These are phyloP conservation scores for Anas flavirostris DNA, from an alignment of 2,797 vertebrate genomes.

Conservation along the genomic window DNA sequence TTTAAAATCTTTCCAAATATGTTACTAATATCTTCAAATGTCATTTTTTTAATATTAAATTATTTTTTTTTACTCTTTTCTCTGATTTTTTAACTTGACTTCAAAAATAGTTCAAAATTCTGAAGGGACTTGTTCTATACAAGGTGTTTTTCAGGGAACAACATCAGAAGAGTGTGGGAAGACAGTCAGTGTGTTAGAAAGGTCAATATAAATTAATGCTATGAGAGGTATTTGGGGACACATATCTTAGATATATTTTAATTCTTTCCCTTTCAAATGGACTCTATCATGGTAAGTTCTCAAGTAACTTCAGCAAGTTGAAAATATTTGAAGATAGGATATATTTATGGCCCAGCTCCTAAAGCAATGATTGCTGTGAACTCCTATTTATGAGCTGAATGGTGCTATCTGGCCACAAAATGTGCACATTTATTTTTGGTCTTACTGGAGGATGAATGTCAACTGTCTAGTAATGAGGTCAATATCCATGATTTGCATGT, in stretches of 20 bases:
- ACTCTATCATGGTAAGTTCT: slow-evolving; percentile 13
- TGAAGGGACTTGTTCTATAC: not conserved
- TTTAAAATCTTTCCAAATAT: not conserved
- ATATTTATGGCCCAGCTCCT: slow-evolving; percentile 14
- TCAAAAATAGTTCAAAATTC: not conserved
- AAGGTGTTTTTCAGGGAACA: slow-evolving; percentile 3
- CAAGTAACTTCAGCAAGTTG: slow-evolving; percentile 11
- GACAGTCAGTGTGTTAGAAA: not conserved
- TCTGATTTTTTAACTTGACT: not conserved
- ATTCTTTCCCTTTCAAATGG: slow-evolving; percentile 49
- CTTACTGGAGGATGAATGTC: not conserved
- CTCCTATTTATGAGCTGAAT: slow-evolving; percentile 28
- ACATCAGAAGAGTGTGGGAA: not conserved
- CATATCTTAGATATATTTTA: slow-evolving; percentile 39
- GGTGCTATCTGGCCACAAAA: slow-evolving; percentile 1
- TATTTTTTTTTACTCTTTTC: not conserved
- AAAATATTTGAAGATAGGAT: slow-evolving; percentile 41
- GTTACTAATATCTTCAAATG: not conserved
- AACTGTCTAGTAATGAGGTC: not conserved
- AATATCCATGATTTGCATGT: slow-evolving; percentile 4
- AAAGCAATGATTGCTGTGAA: slow-evolving; percentile 15
- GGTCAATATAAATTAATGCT: not conserved
- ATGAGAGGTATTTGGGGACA: slow-evolving; percentile 15
- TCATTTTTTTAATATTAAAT: not conserved
- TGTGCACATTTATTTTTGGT: slow-evolving; percentile 1